These are phyloP conservation scores for Cabera pusaria DNA, from an alignment of 2,888 invertebrate species.

Conservation along the genomic window DNA sequence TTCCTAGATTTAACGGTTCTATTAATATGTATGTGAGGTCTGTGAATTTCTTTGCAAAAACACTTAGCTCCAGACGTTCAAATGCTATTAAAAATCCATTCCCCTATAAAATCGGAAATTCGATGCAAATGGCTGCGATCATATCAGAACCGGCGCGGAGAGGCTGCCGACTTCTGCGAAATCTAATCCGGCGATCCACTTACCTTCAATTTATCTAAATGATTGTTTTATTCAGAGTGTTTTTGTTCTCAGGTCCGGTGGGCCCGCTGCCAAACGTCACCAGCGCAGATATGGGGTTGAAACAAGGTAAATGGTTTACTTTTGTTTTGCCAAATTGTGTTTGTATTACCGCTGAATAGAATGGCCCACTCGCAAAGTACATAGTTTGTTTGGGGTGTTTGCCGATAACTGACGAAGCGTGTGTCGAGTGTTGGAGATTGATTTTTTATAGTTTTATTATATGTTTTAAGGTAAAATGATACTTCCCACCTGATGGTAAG, in stretches of 20 bases:
- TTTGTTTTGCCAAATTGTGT: slow-evolving; percentile 8
- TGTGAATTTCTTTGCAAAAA: no score
- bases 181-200: slow-evolving; percentile 2
- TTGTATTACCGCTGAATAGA: background rate
- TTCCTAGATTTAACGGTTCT: no score
- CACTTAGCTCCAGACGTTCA: no score
- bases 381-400: no score
- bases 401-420: no score
- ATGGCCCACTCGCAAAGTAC: no score
- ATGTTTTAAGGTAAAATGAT: no score
- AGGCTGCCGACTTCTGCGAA: background rate
- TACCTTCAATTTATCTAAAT: slow-evolving; percentile 12
- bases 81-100: slow-evolving; percentile 1
- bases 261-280: slow-evolving; percentile 67
- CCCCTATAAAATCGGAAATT: slow-evolving; percentile 1
- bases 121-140: slow-evolving; percentile 3
- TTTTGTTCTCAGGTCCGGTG: slow-evolving; percentile 61
- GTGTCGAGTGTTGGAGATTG: no score
- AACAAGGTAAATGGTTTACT: slow-evolving; percentile 55
- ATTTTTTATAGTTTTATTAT: no score
- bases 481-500: no score
- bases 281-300: slow-evolving; percentile 56
- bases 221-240: slow-evolving; percentile 15
- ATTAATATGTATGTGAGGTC: no score
- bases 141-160: background rate